These are phyloP conservation scores for Clarias laeviceps DNA, from an alignment of 2,797 vertebrate genomes.

Conservation along the genomic window DNA sequence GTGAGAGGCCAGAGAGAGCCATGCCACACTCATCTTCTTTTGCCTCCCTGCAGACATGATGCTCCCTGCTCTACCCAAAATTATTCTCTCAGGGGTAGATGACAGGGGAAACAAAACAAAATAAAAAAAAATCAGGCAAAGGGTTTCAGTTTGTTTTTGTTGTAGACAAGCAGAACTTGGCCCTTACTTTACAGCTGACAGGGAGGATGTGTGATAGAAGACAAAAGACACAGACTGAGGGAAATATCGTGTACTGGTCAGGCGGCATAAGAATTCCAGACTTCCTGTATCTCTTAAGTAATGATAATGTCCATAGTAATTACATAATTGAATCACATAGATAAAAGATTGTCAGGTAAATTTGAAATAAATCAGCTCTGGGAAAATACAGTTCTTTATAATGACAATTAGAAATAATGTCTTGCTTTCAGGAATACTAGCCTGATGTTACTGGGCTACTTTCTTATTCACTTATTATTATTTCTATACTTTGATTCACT, in stretches of 20 bases:
- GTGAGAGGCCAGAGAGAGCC: constrained; percentile 36
- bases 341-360: no score
- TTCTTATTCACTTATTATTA: no score
- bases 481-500: no score
- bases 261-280: background rate
- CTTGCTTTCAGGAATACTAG: no score
- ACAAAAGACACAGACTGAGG: background rate
- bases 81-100: constrained; percentile 37
- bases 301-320: background rate
- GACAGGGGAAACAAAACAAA: constrained; percentile 9
- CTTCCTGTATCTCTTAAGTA: background rate
- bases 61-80: constrained; percentile 32
- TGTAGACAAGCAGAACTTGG: constrained; percentile 17
- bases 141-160: constrained; percentile 25
- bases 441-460: no score
- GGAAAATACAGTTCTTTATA: no score
- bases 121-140: background rate
- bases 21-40: constrained; percentile 12
- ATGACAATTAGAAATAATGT: no score
- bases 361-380: no score
- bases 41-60: constrained; percentile 39
- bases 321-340: background rate
- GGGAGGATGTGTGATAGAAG: background rate
- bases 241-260: background rate
- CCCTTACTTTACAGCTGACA: background rate